Evolutionary conservation across 1,140 invertebrate species (phyloP).

Genomic region (Temnothorax longispinosus): DNA sequence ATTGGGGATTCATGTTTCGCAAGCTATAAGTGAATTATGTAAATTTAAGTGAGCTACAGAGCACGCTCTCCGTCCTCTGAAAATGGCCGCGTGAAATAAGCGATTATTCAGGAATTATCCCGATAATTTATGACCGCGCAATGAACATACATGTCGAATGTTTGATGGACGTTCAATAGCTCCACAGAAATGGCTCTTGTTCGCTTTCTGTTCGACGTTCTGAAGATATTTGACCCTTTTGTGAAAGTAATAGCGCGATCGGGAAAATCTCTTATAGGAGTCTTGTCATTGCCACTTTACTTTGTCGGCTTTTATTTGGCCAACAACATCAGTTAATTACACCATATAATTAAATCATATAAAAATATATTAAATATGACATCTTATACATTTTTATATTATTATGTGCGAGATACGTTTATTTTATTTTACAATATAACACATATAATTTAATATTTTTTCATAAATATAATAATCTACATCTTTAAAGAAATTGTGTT

Average conservation of each 20-base stretch:
- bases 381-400: background rate
- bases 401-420: background rate
- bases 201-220: background rate
- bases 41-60: conserved; percentile 49
- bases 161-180: conserved; percentile 42
- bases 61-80: conserved; percentile 36
- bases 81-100: conserved; percentile 58
- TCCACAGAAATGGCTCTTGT: conserved; percentile 15
- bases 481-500: background rate
- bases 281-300: background rate
- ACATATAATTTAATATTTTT: background rate
- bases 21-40: conserved; percentile 58
- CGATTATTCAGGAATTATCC: conserved; percentile 60
- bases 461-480: background rate
- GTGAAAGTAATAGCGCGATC: background rate
- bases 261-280: background rate
- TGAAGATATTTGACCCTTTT: conserved; percentile 9
- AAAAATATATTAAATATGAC: background rate
- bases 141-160: conserved; percentile 48
- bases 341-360: background rate
- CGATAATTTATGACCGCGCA: conserved; percentile 53
- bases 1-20: conserved; percentile 42
- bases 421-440: background rate
- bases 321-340: background rate
- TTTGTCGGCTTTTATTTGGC: background rate